Conservation (phyloP, 2,888 invertebrate genomes). For the Apodemia hepburni region DNA sequence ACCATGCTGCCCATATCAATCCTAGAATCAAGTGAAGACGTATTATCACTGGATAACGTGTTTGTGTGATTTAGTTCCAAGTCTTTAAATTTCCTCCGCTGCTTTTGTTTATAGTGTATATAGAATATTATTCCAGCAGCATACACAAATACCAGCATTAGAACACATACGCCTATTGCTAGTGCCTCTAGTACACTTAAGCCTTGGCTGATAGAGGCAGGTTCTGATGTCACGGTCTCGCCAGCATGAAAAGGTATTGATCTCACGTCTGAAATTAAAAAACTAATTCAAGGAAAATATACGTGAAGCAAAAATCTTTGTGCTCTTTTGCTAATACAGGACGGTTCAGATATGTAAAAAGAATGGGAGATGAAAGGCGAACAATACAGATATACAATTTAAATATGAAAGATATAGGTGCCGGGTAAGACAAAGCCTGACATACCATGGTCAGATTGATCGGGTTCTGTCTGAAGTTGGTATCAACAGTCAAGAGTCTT, state of each 20-base stretch:
- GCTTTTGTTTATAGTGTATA: slow-evolving; percentile 85
- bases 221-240: slow-evolving; percentile 71
- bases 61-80: slow-evolving; percentile 58
- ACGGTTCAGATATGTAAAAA: too few relatives aligned
- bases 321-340: too few relatives aligned
- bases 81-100: slow-evolving; percentile 75
- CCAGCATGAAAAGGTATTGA: slow-evolving; percentile 89
- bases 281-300: too few relatives aligned
- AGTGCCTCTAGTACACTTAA: slow-evolving; percentile 89
- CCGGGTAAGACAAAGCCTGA: too few relatives aligned
- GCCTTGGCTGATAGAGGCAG: slow-evolving; percentile 76
- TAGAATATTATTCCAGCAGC: slow-evolving; percentile 92
- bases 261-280: slow-evolving; percentile 81
- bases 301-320: too few relatives aligned
- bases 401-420: too few relatives aligned
- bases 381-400: too few relatives aligned
- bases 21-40: slow-evolving; percentile 56
- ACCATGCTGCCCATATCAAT: slow-evolving; percentile 72
- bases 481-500: too few relatives aligned
- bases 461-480: too few relatives aligned
- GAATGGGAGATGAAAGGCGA: too few relatives aligned
- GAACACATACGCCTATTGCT: slow-evolving; percentile 89
- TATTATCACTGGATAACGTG: slow-evolving; percentile 55
- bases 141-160: slow-evolving; percentile 89
- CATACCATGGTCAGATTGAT: too few relatives aligned